Conservation (phyloP, 1,140 invertebrate genomes). For the Coelopa frigida region DNA sequence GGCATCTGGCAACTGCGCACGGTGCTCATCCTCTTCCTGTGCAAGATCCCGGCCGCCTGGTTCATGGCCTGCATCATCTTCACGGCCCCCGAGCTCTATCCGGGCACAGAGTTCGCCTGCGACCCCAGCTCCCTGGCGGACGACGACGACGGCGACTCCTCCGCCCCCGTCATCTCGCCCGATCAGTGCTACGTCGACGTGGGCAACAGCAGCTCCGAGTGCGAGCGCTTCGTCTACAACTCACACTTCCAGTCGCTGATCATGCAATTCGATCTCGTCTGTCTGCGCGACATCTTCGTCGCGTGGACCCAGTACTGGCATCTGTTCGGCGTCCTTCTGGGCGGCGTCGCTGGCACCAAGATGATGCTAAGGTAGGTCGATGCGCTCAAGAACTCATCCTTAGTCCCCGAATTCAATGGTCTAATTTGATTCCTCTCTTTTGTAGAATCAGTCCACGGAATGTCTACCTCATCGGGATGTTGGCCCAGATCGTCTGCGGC, state of each 20-base stretch:
- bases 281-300: conserved; percentile 41
- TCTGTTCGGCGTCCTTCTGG: conserved; percentile 44
- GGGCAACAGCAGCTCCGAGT: conserved; percentile 14
- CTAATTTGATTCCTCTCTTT: conserved; percentile 2
- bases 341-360: conserved; percentile 41
- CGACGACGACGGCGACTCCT: conserved; percentile 14
- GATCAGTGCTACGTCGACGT: conserved; percentile 33
- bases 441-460: conserved; percentile 35
- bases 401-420: not conserved
- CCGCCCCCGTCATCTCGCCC: no score
- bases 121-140: conserved; percentile 20
- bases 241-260: conserved; percentile 38
- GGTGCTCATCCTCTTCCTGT: conserved; percentile 43
- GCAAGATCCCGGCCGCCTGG: conserved; percentile 47
- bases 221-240: conserved; percentile 27
- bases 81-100: conserved; percentile 37
- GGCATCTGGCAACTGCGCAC: conserved; percentile 45
- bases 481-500: conserved; percentile 40
- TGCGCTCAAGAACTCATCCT: not conserved
- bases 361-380: conserved; percentile 37
- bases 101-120: conserved; percentile 28
- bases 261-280: conserved; percentile 45
- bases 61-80: conserved; percentile 47
- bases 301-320: conserved; percentile 46
- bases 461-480: conserved; percentile 40